Evolutionary conservation across 2,888 invertebrate genomes (phyloP).

Genomic region (Lysandra coridon): DNA sequence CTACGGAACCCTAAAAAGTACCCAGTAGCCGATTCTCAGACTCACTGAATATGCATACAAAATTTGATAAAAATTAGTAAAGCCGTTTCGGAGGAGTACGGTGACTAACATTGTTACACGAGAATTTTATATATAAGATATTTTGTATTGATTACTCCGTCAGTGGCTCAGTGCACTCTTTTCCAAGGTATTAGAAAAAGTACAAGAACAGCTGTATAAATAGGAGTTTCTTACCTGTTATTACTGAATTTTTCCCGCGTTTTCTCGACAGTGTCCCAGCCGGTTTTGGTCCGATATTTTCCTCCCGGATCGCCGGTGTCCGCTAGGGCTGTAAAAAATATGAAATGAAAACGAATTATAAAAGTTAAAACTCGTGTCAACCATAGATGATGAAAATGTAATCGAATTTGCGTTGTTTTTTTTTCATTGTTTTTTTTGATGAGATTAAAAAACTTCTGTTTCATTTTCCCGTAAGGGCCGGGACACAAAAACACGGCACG

Average conservation of each 20-base stretch:
- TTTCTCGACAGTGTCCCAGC: slow-evolving; percentile 91
- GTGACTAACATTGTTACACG: too few species aligned
- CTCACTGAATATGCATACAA: too few species aligned
- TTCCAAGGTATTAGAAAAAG: too few species aligned
- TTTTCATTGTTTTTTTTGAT: background rate
- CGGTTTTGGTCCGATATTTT: slow-evolving; percentile 76
- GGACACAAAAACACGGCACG: too few species aligned
- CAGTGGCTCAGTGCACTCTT: too few species aligned
- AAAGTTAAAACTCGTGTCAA: slow-evolving; percentile 3
- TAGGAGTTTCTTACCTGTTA: slow-evolving; percentile 54
- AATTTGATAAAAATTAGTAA: too few species aligned
- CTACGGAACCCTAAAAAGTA: too few species aligned
- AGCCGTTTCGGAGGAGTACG: too few species aligned
- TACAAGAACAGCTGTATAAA: background rate
- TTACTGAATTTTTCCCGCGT: slow-evolving; percentile 86
- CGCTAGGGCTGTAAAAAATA: slow-evolving; percentile 47
- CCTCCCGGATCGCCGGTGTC: slow-evolving; percentile 66
- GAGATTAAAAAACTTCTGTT: background rate
- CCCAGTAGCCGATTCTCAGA: too few species aligned
- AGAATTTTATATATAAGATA: too few species aligned
- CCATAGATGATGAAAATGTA: background rate
- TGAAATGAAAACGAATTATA: slow-evolving; percentile 25
- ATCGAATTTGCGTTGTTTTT: background rate
- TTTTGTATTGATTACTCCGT: too few species aligned
- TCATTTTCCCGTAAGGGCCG: background rate